Evolutionary conservation across 1,140 invertebrate species (phyloP).

Genomic region (Calosoma granatense): DNA sequence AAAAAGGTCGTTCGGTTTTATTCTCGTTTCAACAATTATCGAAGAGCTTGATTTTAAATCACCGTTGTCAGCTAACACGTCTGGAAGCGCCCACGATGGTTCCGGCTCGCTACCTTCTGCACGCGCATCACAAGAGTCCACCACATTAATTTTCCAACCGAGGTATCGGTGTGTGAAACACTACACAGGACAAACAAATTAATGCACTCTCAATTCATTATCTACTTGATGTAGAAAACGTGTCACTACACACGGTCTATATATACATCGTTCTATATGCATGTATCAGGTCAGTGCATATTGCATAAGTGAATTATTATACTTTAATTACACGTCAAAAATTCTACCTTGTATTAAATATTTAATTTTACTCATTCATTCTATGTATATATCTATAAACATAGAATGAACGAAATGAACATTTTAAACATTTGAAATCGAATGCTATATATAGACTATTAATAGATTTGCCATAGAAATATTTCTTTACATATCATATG

Average conservation of each 20-base stretch:
- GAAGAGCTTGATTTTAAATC: slow-evolving; percentile 50
- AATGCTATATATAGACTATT: too few species aligned
- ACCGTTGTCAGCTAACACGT: slow-evolving; percentile 30
- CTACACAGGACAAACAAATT: slow-evolving; percentile 37
- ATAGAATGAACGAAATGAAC: too few species aligned
- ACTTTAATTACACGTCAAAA: too few species aligned
- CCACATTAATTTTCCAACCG: slow-evolving; percentile 90
- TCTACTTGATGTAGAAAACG: slow-evolving; percentile 1
- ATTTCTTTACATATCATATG: neutral
- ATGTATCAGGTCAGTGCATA: neutral
- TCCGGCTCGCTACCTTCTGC: slow-evolving; percentile 46
- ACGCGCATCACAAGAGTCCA: slow-evolving; percentile 61
- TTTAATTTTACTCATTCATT: too few species aligned
- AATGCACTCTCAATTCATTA: slow-evolving; percentile 2
- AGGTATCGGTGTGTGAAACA: slow-evolving; percentile 87
- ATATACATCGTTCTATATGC: neutral
- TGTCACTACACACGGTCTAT: too few species aligned
- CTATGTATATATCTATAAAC: too few species aligned
- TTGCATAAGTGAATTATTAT: too few species aligned
- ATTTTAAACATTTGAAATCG: too few species aligned
- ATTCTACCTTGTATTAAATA: too few species aligned
- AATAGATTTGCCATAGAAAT: too few species aligned
- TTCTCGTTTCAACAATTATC: slow-evolving; percentile 54
- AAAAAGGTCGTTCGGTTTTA: slow-evolving; percentile 48
- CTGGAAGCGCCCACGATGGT: slow-evolving; percentile 28